These are phyloP conservation scores for Papilio elwesi DNA, from an alignment of 2,888 invertebrate genomes.

Conservation along the genomic window DNA sequence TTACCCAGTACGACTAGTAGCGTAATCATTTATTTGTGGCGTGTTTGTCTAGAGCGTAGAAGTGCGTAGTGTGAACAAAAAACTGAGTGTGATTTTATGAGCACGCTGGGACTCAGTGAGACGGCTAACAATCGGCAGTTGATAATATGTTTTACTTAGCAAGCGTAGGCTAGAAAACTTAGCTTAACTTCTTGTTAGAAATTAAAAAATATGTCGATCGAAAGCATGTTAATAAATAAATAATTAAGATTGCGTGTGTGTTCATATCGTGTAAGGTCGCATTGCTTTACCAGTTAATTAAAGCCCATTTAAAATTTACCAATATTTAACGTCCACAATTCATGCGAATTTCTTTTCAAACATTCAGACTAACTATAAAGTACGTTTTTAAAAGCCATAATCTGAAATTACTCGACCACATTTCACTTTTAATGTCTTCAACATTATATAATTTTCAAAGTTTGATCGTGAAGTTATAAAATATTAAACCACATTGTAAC, in stretches of 20 bases:
- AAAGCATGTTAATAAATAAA: constrained; percentile 1
- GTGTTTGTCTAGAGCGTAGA: too few species aligned
- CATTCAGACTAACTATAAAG: constrained; percentile 11
- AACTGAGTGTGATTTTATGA: too few species aligned
- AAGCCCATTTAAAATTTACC: constrained; percentile 13
- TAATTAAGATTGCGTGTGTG: constrained; percentile 22
- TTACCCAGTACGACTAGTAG: too few species aligned
- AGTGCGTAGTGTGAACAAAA: too few species aligned
- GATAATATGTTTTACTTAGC: too few species aligned
- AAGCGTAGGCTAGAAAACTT: too few species aligned
- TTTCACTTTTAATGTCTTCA: constrained; percentile 35
- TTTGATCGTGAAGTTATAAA: constrained; percentile 32
- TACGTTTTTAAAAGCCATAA: constrained; percentile 32
- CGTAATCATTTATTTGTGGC: too few species aligned
- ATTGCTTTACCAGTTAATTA: constrained; percentile 29
- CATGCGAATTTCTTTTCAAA: constrained; percentile 28
- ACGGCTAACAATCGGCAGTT: too few species aligned
- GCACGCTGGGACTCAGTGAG: too few species aligned
- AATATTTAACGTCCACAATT: constrained; percentile 16
- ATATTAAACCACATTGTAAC: constrained; percentile 21
- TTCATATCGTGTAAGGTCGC: constrained; percentile 7
- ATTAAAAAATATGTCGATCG: background rate
- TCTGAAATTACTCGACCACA: constrained; percentile 21
- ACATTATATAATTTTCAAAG: constrained; percentile 31
- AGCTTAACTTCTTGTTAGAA: constrained; percentile 2